A percentile compares a stretch with the other conserved stretches of the same genome.
These are phyloP conservation scores for Tigriopus californicus DNA, from an alignment of 2,888 invertebrate species.

Conservation along the genomic window DNA sequence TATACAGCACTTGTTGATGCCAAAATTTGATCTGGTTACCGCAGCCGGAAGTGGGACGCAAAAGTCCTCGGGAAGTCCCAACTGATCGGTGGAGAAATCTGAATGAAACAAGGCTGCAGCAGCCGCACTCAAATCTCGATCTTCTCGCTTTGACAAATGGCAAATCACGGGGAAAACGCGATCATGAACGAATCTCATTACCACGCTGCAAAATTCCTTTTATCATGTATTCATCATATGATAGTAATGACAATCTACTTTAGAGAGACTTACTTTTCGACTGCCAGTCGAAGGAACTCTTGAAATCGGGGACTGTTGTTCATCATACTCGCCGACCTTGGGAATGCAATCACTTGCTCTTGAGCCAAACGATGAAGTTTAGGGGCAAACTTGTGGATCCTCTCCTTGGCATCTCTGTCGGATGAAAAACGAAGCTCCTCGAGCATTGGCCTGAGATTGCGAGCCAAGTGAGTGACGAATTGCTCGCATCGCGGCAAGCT, in stretches of 20 bases:
- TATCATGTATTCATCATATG: background rate
- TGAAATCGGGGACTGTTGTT: slow-evolving; percentile 8
- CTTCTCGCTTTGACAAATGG: slow-evolving; percentile 1
- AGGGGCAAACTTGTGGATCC: background rate
- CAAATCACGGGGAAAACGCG: slow-evolving; percentile 9
- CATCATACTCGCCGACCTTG: background rate
- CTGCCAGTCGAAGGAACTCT: background rate
- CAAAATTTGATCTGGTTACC: too few species aligned
- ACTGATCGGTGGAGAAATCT: background rate
- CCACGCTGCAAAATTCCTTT: background rate
- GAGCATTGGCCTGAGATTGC: background rate
- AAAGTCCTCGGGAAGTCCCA: slow-evolving; percentile 9
- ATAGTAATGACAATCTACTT: background rate
- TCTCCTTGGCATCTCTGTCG: background rate
- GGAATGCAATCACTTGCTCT: slow-evolving; percentile 9
- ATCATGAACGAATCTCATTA: background rate
- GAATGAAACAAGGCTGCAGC: background rate
- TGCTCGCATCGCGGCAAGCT: slow-evolving; percentile 9
- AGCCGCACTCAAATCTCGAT: background rate
- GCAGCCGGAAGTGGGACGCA: slow-evolving; percentile 8
- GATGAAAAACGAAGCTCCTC: background rate
- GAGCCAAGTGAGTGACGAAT: background rate
- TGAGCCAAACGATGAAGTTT: slow-evolving; percentile 3
- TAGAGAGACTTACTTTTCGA: background rate
- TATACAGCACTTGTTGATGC: too few species aligned